These are phyloP conservation scores for Labeo calbasu DNA, from an alignment of 2,797 vertebrate genomes.

Conservation along the genomic window DNA sequence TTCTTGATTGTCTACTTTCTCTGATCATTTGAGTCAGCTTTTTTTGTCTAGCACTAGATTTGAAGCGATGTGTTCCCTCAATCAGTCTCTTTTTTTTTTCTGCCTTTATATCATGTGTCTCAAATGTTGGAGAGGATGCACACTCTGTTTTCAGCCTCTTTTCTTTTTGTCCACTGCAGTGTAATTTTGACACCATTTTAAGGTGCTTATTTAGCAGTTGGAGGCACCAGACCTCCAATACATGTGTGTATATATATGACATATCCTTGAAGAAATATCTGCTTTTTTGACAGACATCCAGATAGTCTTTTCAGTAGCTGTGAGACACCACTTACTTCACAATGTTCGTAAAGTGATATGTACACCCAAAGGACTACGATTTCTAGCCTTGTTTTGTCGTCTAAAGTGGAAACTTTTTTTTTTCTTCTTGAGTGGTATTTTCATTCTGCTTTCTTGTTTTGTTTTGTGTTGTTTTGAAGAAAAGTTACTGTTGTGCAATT, in stretches of 20 bases:
- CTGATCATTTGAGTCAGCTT: slow-evolving; percentile 17
- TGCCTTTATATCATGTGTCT: slow-evolving; percentile 37
- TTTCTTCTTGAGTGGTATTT: slow-evolving; percentile 32
- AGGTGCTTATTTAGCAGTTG: slow-evolving; percentile 49
- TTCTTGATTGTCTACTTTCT: slow-evolving; percentile 64
- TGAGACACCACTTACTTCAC: slow-evolving; percentile 44
- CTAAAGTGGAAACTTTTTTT: slow-evolving; percentile 16
- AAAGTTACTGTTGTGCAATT: slow-evolving; percentile 53
- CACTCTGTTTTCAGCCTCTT: slow-evolving; percentile 16
- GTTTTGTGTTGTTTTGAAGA: slow-evolving; percentile 42
- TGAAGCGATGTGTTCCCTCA: slow-evolving; percentile 59
- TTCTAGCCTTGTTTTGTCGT: slow-evolving; percentile 38
- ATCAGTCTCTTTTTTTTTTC: slow-evolving; percentile 38
- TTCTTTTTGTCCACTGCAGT: slow-evolving; percentile 26
- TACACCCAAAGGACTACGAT: slow-evolving; percentile 33
- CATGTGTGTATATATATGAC: slow-evolving; percentile 44
- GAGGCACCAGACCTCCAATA: slow-evolving; percentile 41
- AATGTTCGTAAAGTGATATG: slow-evolving; percentile 40
- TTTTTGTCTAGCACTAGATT: slow-evolving; percentile 84
- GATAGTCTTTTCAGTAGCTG: slow-evolving; percentile 47
- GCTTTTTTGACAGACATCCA: slow-evolving; percentile 35
- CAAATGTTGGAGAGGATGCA: slow-evolving; percentile 28
- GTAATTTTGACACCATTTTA: slow-evolving; percentile 39
- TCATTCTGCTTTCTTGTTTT: slow-evolving; percentile 38
- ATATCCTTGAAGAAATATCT: slow-evolving; percentile 39